These are phyloP conservation scores for Drosophila repleta DNA, from an alignment of 1,140 invertebrate genomes.

Conservation along the genomic window DNA sequence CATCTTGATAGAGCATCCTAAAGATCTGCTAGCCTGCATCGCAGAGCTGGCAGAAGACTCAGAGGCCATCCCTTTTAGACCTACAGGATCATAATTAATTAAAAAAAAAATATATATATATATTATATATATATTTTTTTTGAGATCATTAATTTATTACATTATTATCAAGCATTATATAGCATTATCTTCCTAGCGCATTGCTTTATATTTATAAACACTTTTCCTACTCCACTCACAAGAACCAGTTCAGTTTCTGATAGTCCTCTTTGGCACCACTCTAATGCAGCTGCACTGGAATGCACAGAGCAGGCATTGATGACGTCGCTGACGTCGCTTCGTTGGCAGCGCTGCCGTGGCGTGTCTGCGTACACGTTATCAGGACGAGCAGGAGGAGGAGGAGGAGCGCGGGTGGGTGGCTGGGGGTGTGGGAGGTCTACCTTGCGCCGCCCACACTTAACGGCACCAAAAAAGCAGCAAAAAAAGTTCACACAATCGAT, in stretches of 20 bases:
- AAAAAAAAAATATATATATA: too few relatives aligned
- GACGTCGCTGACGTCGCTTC: slow-evolving; percentile 36
- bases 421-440: slow-evolving; percentile 3
- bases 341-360: slow-evolving; percentile 32
- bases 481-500: slow-evolving; percentile 73
- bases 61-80: too few relatives aligned
- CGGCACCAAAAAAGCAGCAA: slow-evolving; percentile 27
- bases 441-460: slow-evolving; percentile 57
- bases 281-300: slow-evolving; percentile 26
- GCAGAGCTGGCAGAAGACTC: too few relatives aligned
- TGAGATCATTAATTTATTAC: too few relatives aligned
- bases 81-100: too few relatives aligned
- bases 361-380: slow-evolving; percentile 57
- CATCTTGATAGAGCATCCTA: too few relatives aligned
- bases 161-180: too few relatives aligned
- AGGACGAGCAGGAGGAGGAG: slow-evolving; percentile 41
- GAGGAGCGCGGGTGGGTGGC: too few relatives aligned
- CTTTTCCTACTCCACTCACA: background rate
- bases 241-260: background rate
- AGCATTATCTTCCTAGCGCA: too few relatives aligned
- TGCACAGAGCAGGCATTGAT: slow-evolving; percentile 44
- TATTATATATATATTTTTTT: too few relatives aligned
- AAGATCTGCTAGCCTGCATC: too few relatives aligned
- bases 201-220: too few relatives aligned
- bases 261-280: slow-evolving; percentile 26